phyloP scores from a whole-genome alignment of 2,113 vertebrate species.

The Ictalurus furcatus region DNA sequence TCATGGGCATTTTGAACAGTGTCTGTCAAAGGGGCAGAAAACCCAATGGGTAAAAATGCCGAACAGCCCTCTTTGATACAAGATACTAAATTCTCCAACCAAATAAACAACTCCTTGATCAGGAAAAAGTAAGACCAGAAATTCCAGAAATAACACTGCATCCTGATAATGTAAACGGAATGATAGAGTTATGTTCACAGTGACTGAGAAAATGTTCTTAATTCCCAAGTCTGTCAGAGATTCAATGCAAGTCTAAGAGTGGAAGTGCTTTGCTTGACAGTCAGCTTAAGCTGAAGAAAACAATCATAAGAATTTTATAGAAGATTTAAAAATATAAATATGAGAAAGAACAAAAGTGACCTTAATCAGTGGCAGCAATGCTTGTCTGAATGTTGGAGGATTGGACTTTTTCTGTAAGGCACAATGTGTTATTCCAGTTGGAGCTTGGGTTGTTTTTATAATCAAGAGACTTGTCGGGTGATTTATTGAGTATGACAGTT shows the following conservation, averaged over 20 bases:
- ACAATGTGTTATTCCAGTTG: conserved; percentile 39
- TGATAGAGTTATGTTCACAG: conserved; percentile 41
- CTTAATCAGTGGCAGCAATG: conserved; percentile 34
- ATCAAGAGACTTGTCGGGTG: conserved; percentile 25
- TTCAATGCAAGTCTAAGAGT: conserved; percentile 23
- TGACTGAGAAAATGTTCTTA: conserved; percentile 31
- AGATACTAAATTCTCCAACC: conserved; percentile 35
- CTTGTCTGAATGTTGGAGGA: conserved; percentile 9
- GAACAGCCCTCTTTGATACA: conserved; percentile 7
- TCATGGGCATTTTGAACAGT: conserved; percentile 30
- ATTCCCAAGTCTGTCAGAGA: conserved; percentile 25
- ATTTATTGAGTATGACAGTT: conserved; percentile 43
- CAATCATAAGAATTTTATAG: conserved; percentile 4
- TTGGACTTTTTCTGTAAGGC: conserved; percentile 20
- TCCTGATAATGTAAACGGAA: conserved; percentile 47
- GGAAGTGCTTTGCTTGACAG: conserved; percentile 28
- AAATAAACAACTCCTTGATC: conserved; percentile 39
- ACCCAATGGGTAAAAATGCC: conserved; percentile 8
- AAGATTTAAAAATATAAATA: conserved; percentile 17
- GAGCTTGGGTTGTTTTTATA: conserved; percentile 45
- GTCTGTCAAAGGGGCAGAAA: conserved; percentile 10
- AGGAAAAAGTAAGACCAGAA: conserved; percentile 39
- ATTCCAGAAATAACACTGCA: conserved; percentile 45
- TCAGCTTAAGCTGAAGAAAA: conserved; percentile 15
- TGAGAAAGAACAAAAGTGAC: conserved; percentile 15